Evolutionary conservation across 2,113 vertebrate genomes (phyloP), one percentile per base, ranked within the genome.

Genomic region (Perca flavescens): DNA sequence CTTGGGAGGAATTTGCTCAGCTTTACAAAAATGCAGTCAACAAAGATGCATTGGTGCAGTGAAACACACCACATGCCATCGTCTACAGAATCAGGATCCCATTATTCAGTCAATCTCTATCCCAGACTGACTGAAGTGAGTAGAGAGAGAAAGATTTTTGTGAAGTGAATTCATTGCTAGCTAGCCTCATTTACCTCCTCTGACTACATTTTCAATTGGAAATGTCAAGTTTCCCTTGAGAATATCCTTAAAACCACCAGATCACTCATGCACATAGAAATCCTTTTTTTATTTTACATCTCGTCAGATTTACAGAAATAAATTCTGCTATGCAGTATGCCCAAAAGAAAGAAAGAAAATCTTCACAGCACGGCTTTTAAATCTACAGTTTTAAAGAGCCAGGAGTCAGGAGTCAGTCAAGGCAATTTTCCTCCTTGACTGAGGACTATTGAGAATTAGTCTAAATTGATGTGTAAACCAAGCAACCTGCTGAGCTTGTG

Each of bases 11-110:
- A 89, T 91, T 87, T 92, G 85, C 68, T 89, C 81, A 78, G 89
- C 77, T 89, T 92, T 73, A 88, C 79, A 91, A 89, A 43, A 94
- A 93, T 84, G 74, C 93, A 93, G 91, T 91, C 92, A 91, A 81
- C 77, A 74, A 77, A 86, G 79, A 92, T 79, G 88, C 70, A 82
- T 0, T 87, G 88, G 88, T 58, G 86, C 79, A 84, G 71, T 89
- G 78, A 90, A 89, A 89, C 65, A 81, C 85, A 76, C 70, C 69
- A 74, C 54, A 14, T 53, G 84, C 66, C 65, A 74, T 75, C 36
- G 66, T 53, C 19, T 50, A 73, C 50, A 21, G 67, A 80, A 71
- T 63, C 75, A 72, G 64, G 34, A 74, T 74, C n/a, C 21, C 68
- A 53, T 69, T 60, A 66, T 74, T 88, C 83, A 81, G 52, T 60